Percentiles rank a stretch among this genome's conserved stretches.
Evolutionary conservation across 1,140 invertebrate genomes (phyloP).

Genomic region (Neodiprion fabricii): DNA sequence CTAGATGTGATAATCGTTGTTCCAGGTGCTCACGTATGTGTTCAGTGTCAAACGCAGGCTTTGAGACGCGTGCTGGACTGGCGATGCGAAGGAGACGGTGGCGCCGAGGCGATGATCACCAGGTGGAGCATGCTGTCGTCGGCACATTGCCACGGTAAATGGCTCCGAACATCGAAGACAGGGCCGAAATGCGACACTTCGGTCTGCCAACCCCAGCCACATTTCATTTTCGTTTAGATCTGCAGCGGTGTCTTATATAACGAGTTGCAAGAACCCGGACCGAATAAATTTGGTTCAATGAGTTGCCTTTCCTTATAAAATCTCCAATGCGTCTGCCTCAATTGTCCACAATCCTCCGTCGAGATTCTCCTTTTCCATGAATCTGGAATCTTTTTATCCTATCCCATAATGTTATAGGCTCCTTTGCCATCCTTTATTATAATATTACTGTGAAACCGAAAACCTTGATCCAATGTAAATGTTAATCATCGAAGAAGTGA

Average conservation of each 20-base stretch:
- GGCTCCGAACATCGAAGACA: constrained; percentile 70
- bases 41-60: constrained; percentile 78
- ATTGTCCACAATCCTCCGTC: too few relatives aligned
- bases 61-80: constrained; percentile 73
- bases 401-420: too few relatives aligned
- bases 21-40: constrained; percentile 75
- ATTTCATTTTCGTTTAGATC: constrained; percentile 71
- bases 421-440: too few relatives aligned
- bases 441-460: constrained; percentile 15
- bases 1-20: constrained; percentile 26
- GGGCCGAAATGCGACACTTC: constrained; percentile 64
- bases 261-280: too few relatives aligned
- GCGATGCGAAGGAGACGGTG: constrained; percentile 79
- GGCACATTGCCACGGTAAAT: constrained; percentile 84
- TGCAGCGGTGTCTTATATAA: not conserved
- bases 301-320: not conserved
- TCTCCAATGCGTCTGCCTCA: too few relatives aligned
- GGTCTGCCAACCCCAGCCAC: constrained; percentile 65
- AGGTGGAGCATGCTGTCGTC: constrained; percentile 79
- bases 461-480: constrained; percentile 14
- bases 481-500: too few relatives aligned
- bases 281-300: not conserved
- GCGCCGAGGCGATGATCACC: constrained; percentile 73
- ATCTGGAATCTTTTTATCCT: too few relatives aligned
- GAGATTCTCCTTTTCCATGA: too few relatives aligned